These are phyloP conservation scores for Leistus spinibarbis DNA, from an alignment of 2,888 invertebrate genomes.

Conservation along the genomic window DNA sequence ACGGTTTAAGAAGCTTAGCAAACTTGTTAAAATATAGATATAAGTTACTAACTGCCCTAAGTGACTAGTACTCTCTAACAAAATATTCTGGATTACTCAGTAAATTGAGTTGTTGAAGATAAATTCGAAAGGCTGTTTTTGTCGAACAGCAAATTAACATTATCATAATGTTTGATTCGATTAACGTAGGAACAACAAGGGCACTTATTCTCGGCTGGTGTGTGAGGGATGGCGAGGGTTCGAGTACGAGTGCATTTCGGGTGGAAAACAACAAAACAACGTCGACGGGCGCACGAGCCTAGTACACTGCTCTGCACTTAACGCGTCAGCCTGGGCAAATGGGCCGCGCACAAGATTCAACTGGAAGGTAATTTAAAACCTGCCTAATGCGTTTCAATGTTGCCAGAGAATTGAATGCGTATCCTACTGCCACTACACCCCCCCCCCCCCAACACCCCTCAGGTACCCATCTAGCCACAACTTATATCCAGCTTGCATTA, in stretches of 20 bases:
- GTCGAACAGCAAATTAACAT: too few relatives aligned
- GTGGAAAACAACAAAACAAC: slow-evolving; percentile 48
- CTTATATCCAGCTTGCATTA: neutral
- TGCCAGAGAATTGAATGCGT: slow-evolving; percentile 36
- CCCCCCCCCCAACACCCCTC: neutral
- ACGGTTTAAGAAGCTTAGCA: too few relatives aligned
- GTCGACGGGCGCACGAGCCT: slow-evolving; percentile 45
- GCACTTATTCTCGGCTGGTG: neutral
- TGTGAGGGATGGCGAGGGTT: neutral
- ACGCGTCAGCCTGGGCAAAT: slow-evolving; percentile 47
- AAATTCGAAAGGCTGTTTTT: too few relatives aligned
- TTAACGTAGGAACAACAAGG: slow-evolving; percentile 21
- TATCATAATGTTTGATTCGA: slow-evolving; percentile 6
- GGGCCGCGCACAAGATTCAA: slow-evolving; percentile 41
- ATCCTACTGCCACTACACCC: slow-evolving; percentile 6
- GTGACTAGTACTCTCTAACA: too few relatives aligned
- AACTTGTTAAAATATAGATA: too few relatives aligned
- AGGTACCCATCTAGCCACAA: slow-evolving; percentile 3
- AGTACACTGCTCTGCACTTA: slow-evolving; percentile 53
- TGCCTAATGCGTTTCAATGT: slow-evolving; percentile 42
- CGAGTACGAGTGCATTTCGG: slow-evolving; percentile 48
- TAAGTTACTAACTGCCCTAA: too few relatives aligned
- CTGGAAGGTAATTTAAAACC: slow-evolving; percentile 47
- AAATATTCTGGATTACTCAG: too few relatives aligned
- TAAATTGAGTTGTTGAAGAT: too few relatives aligned